A percentile compares a stretch with the other conserved stretches of the same genome.
Evolutionary conservation across 2,113 vertebrate genomes (phyloP).

Genomic region (Sinocyclocheilus anshuiensis): DNA sequence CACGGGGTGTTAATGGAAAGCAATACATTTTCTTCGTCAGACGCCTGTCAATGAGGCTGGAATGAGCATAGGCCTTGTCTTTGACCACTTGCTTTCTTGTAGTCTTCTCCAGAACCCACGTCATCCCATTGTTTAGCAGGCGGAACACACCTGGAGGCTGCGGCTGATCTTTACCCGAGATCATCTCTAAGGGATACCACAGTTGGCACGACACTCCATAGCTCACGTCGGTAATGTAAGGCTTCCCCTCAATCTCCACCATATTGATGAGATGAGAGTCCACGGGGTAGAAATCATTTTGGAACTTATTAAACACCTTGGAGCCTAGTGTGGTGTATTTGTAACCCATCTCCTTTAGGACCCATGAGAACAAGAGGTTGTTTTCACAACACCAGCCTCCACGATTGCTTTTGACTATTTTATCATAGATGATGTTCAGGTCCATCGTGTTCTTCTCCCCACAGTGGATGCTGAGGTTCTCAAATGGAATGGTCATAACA

Average conservation of each 20-base stretch:
- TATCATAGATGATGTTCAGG: conserved; percentile 73
- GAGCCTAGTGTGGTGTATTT: conserved; percentile 67
- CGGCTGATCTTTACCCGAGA: conserved; percentile 77
- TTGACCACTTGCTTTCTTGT: conserved; percentile 72
- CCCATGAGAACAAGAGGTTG: conserved; percentile 84
- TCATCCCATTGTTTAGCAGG: conserved; percentile 69
- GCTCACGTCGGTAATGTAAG: conserved; percentile 80
- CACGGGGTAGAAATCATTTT: conserved; percentile 44
- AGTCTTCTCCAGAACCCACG: conserved; percentile 83
- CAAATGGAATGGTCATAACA: conserved; percentile 79
- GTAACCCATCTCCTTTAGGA: conserved; percentile 81
- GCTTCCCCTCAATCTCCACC: conserved; percentile 71
- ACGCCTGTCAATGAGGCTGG: conserved; percentile 72
- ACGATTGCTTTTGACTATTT: conserved; percentile 76
- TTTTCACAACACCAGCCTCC: conserved; percentile 90
- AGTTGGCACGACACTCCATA: conserved; percentile 82
- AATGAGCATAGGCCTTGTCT: conserved; percentile 74
- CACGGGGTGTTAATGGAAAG: conserved; percentile 77
- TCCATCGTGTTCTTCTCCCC: conserved; percentile 75
- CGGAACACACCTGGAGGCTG: conserved; percentile 77
- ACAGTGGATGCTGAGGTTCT: conserved; percentile 87
- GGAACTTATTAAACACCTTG: conserved; percentile 65
- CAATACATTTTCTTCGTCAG: conserved; percentile 72
- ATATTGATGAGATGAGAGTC: conserved; percentile 70
- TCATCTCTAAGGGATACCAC: conserved; percentile 83